Conservation (phyloP, 2,113 vertebrate genomes). For the Lagopus muta region DNA sequence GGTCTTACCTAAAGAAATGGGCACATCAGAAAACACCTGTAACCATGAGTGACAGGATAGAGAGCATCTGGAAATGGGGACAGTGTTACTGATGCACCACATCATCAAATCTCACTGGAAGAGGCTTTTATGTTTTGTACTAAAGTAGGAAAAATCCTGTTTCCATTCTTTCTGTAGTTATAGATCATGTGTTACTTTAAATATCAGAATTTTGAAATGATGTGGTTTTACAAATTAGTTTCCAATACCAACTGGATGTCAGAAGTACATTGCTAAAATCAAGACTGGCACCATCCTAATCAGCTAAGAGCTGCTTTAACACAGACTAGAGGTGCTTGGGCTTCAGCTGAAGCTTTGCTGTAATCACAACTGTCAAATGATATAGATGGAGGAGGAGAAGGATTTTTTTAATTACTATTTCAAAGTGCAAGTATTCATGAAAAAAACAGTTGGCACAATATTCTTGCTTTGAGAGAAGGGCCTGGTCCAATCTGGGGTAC, state of each 20-base stretch:
- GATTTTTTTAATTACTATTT: neutral
- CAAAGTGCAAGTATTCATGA: neutral
- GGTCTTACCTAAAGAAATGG: constrained; percentile 46
- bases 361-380: neutral
- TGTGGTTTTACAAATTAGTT: neutral
- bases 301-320: neutral
- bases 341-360: neutral
- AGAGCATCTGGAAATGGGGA: constrained; percentile 26
- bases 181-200: neutral
- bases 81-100: neutral
- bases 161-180: neutral
- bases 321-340: neutral
- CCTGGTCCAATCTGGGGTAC: neutral
- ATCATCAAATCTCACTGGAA: constrained; percentile 12
- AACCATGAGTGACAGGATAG: constrained; percentile 7
- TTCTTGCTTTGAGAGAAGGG: neutral
- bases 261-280: neutral
- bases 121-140: neutral
- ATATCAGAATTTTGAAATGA: neutral
- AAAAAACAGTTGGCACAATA: neutral
- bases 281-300: neutral
- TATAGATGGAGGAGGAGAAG: neutral
- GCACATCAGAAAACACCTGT: constrained; percentile 7
- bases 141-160: neutral
- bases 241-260: neutral